Evolutionary conservation across 2,797 vertebrate species (phyloP).

Genomic region (Diceros bicornis): DNA sequence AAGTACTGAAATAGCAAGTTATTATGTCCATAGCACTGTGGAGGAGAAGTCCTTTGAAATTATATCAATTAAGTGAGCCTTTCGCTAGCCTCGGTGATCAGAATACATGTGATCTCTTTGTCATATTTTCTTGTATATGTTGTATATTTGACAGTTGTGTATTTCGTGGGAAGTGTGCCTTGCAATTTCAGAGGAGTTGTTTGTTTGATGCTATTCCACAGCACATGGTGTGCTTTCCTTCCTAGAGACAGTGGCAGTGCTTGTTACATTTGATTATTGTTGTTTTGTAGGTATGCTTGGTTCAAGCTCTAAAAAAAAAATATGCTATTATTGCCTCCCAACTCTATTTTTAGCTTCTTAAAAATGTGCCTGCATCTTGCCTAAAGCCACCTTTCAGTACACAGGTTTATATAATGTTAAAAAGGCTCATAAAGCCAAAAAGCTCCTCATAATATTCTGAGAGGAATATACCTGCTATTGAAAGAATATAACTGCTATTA

Average conservation of each 20-base stretch:
- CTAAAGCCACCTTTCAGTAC: conserved; percentile 56
- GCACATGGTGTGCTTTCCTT: conserved; percentile 57
- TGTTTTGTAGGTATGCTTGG: conserved; percentile 68
- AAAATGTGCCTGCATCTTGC: conserved; percentile 57
- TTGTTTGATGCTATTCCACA: conserved; percentile 58
- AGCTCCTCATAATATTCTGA: neutral
- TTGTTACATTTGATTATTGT: conserved; percentile 77
- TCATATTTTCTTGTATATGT: neutral
- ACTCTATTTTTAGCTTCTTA: conserved; percentile 78
- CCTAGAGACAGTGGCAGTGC: neutral
- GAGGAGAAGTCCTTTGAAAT: neutral
- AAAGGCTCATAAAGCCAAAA: conserved; percentile 56
- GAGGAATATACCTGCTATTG: conserved; percentile 60
- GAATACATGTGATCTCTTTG: neutral
- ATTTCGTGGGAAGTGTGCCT: neutral
- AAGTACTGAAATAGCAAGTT: neutral
- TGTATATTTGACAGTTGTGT: neutral
- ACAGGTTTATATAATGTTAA: conserved; percentile 61
- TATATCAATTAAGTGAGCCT: neutral
- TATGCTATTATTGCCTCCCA: conserved; percentile 26
- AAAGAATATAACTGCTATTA: conserved; percentile 48
- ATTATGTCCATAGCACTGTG: neutral
- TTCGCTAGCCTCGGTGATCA: neutral
- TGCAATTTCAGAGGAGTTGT: conserved; percentile 18
- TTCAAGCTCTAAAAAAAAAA: conserved; percentile 68